Evolutionary conservation across 2,113 vertebrate species (phyloP).

Genomic region (Phodopus roborovskii): DNA sequence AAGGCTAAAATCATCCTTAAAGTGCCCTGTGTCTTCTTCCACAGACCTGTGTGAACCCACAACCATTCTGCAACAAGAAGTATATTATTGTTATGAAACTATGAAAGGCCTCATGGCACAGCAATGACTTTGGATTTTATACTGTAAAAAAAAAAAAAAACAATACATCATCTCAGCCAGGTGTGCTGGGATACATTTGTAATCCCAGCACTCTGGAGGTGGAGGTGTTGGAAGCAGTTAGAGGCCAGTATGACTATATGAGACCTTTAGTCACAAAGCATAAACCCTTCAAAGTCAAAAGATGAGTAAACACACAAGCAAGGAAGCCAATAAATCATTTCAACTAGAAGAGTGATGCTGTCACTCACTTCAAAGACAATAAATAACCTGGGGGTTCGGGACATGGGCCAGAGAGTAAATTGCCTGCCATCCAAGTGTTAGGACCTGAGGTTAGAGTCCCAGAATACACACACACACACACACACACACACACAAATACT

Average conservation of each 20-base stretch:
- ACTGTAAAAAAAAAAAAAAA: not conserved
- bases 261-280: no score
- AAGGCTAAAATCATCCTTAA: no score
- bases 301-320: not conserved
- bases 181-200: no score
- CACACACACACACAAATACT: not conserved
- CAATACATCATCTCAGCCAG: not conserved
- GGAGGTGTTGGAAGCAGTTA: not conserved
- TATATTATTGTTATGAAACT: not conserved
- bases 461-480: not conserved
- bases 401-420: not conserved
- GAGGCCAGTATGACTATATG: no score
- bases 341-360: not conserved
- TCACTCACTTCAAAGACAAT: not conserved
- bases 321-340: not conserved
- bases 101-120: not conserved
- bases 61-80: not conserved
- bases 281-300: not conserved
- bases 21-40: no score
- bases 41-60: no score
- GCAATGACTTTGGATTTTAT: not conserved
- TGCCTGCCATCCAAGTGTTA: not conserved
- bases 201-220: not conserved
- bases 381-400: not conserved
- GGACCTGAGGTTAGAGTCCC: not conserved